Evolutionary conservation across 2,113 vertebrate genomes (phyloP), one percentile per base, ranked within the genome.

Genomic region (Platichthys flesus): DNA sequence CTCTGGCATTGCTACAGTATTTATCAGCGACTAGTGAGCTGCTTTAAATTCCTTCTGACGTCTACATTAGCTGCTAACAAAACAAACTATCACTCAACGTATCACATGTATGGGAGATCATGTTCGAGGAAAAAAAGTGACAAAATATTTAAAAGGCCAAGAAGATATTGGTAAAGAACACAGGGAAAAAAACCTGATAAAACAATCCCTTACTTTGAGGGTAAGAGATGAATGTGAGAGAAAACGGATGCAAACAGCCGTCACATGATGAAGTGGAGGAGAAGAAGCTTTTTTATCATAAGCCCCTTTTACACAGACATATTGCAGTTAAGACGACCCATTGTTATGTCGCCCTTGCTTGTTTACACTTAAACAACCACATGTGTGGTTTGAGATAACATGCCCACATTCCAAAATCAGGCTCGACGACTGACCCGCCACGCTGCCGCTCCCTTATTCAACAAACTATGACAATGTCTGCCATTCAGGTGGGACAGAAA

Each of bases 1-100:
- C 86, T 78, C 75, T 74, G 87, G 90, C 86, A 16, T 78, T 92
- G 89, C 91, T 93, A 91, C 92, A 85, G 84, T 91, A 87, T 90
- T 87, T 71, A 79, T 85, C 82, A 79, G 45, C 71, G 20, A 54
- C 51, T 15, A 15, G 51, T n/a, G 58, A 87, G 81, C 78, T 74
- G 77, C 76, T 79, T 58, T 24, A 72, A 76, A 67, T 78, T 86
- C 67, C 78, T 86, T 78, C 67, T 81, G 74, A 88, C 72, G 61
- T 65, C 85, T 85, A 86, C 82, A 78, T 78, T 69, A 82, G 72
- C 85, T 77, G 83, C 84, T 78, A 79, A 85, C 68, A 59, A 80
- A 83, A 87, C 52, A 70, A 85, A 74, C 63, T 77, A 71, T 51
- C 68, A 66, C 75, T 83, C 67, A 28, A 77, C 66, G 78, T 73